Evolutionary conservation across 1,140 invertebrate genomes (phyloP), one percentile per base, ranked within the genome.

Genomic region (Dendroctonus ponderosae): DNA sequence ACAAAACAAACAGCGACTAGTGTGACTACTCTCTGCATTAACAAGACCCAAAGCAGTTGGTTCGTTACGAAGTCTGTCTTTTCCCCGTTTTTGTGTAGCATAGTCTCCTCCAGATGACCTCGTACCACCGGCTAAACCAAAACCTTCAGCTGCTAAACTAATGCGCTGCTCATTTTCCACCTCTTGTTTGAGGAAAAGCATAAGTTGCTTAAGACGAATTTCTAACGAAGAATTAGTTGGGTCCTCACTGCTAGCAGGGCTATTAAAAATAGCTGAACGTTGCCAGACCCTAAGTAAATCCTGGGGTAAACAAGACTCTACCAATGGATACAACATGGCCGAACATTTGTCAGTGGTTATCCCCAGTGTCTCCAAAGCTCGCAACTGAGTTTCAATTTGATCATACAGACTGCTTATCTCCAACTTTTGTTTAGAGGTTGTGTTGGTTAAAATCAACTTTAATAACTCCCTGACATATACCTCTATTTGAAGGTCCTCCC

Each of bases 321-420:
- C 71, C 11, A 53, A 53, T 9, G 71, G 1, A 74, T 49, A 8
- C 69, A 73, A 76, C 54, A 57, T 57, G 7, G 54, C 54, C 8
- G 54, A 8, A 41, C 54, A 57, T 41, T 57, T 57, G 5, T 57
- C 54, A 40, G 54, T n/a, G 2, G 54, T 57, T 7, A 57, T 57
- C 7, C 67, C 40, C 38, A 70, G 15, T 40, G 54, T 49, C 41
- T 70, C 11, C 70, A 53, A 8, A 67, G 70, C 40, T 73, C 70
- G 3, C 72, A 41, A 42, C n/a, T n/a, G n/a, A n/a, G n/a, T n/a
- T n/a, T n/a, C n/a, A n/a, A n/a, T n/a, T n/a, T n/a, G n/a, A n/a
- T n/a, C n/a, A n/a, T n/a, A n/a, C n/a, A n/a, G n/a, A n/a, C n/a
- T n/a, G n/a, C n/a, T n/a, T n/a, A n/a, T n/a, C n/a, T n/a, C n/a